phyloP scores from a whole-genome alignment of 2,888 invertebrate genomes.

The Drosophila mayaguana region DNA sequence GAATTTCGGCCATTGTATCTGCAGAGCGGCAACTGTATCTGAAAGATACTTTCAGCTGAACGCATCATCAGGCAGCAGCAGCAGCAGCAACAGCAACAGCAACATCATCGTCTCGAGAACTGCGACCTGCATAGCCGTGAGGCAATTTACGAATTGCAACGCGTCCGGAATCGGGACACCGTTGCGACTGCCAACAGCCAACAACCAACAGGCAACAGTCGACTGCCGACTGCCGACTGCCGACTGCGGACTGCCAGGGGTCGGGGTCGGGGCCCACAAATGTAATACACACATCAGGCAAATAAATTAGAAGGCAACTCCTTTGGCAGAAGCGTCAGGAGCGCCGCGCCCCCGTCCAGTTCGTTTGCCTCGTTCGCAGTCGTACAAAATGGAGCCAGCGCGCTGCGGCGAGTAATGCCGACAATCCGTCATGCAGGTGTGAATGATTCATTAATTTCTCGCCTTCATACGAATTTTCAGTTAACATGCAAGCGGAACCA shows the following conservation, averaged over 20 bases:
- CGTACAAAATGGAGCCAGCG: slow-evolving; percentile 31
- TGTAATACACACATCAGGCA: slow-evolving; percentile 80
- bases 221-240: neutral
- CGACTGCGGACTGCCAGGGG: neutral
- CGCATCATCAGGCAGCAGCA: slow-evolving; percentile 50
- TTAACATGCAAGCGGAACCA: slow-evolving; percentile 80
- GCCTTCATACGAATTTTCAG: slow-evolving; percentile 82
- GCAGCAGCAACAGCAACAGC: slow-evolving; percentile 48
- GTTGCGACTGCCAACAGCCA: slow-evolving; percentile 18
- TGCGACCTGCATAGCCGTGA: slow-evolving; percentile 53
- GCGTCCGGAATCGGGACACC: slow-evolving; percentile 39
- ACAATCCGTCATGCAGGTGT: slow-evolving; percentile 85
- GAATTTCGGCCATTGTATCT: slow-evolving; percentile 54
- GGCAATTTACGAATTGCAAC: slow-evolving; percentile 72
- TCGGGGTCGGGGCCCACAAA: slow-evolving; percentile 45
- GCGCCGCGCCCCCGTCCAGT: slow-evolving; percentile 49
- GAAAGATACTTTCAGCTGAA: slow-evolving; percentile 45
- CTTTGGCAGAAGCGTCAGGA: slow-evolving; percentile 73
- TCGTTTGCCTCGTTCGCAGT: slow-evolving; percentile 24
- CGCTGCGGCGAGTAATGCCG: slow-evolving; percentile 73
- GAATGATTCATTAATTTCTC: slow-evolving; percentile 85
- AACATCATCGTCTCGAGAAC: slow-evolving; percentile 19
- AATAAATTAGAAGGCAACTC: slow-evolving; percentile 83
- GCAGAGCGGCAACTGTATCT: slow-evolving; percentile 49
- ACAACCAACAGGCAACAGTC: neutral